Conservation (phyloP, 2,113 vertebrate genomes). For the Dolichotis patagonum region DNA sequence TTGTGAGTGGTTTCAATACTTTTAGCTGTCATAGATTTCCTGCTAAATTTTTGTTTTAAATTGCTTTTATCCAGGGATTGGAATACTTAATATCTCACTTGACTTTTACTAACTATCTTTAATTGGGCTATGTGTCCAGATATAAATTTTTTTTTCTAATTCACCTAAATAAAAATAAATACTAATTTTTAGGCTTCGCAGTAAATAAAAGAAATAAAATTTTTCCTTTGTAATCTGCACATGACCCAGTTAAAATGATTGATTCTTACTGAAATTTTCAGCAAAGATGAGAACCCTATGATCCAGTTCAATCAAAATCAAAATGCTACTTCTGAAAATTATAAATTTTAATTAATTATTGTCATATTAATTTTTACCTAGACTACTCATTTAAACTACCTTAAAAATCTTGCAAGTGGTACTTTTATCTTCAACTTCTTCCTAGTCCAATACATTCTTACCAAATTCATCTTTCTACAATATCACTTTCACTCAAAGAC, state of each 20-base stretch:
- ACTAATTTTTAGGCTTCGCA: neutral
- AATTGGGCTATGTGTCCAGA: neutral
- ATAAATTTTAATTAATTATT: neutral
- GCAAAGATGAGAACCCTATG: neutral
- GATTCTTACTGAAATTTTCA: conserved; percentile 20
- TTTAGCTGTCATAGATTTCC: neutral
- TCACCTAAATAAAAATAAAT: conserved; percentile 23
- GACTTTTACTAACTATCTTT: neutral
- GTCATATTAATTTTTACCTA: neutral
- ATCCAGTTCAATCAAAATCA: neutral
- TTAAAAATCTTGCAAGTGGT: neutral
- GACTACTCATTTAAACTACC: neutral
- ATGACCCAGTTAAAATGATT: neutral
- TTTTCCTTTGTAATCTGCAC: neutral
- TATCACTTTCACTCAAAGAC: neutral
- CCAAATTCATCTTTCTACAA: neutral
- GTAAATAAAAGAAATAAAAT: neutral
- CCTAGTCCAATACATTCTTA: neutral
- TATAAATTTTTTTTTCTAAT: neutral
- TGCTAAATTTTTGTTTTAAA: neutral
- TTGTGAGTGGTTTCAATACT: neutral
- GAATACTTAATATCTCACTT: neutral
- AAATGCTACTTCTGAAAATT: conserved; percentile 20
- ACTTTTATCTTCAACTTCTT: neutral
- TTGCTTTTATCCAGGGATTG: neutral